A percentile compares a stretch with the other conserved stretches of the same genome.
phyloP scores from a whole-genome alignment of 2,888 invertebrate species.

The Acutogordius australiensis region DNA sequence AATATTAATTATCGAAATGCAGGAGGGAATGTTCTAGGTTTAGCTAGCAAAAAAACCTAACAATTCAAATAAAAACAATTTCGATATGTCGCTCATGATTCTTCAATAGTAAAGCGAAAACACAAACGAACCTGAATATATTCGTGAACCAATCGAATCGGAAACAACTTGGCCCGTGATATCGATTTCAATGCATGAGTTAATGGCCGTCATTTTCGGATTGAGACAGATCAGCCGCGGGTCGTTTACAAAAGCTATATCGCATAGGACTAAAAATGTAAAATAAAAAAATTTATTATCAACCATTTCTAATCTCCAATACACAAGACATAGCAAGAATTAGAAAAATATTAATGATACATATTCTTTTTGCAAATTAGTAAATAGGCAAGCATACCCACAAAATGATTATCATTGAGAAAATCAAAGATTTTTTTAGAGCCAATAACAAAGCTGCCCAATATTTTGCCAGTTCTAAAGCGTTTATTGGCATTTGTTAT shows the following conservation, averaged over 20 bases:
- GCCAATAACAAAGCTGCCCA: constrained; percentile 69
- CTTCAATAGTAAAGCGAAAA: too few species aligned
- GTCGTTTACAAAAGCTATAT: constrained; percentile 59
- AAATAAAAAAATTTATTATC: too few species aligned
- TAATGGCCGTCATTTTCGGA: constrained; percentile 75
- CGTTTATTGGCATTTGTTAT: constrained; percentile 58
- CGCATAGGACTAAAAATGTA: constrained; percentile 68
- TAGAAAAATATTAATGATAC: too few species aligned
- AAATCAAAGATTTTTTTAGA: constrained; percentile 58
- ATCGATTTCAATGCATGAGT: constrained; percentile 76
- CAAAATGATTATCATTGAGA: constrained; percentile 67
- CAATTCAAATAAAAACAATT: too few species aligned
- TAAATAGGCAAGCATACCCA: too few species aligned
- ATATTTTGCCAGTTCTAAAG: constrained; percentile 53
- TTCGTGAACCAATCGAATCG: constrained; percentile 55
- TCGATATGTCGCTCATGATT: too few species aligned
- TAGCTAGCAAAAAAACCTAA: too few species aligned
- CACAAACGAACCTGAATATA: constrained; percentile 37
- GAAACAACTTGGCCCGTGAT: constrained; percentile 68
- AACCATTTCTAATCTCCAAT: too few species aligned
- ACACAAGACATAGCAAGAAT: too few species aligned
- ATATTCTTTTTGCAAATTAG: too few species aligned
- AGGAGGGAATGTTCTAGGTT: too few species aligned
- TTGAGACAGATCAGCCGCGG: constrained; percentile 47
- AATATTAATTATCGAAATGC: too few species aligned